These are phyloP conservation scores for Meiosimyza platycephala DNA, from an alignment of 2,888 invertebrate species.

Conservation along the genomic window DNA sequence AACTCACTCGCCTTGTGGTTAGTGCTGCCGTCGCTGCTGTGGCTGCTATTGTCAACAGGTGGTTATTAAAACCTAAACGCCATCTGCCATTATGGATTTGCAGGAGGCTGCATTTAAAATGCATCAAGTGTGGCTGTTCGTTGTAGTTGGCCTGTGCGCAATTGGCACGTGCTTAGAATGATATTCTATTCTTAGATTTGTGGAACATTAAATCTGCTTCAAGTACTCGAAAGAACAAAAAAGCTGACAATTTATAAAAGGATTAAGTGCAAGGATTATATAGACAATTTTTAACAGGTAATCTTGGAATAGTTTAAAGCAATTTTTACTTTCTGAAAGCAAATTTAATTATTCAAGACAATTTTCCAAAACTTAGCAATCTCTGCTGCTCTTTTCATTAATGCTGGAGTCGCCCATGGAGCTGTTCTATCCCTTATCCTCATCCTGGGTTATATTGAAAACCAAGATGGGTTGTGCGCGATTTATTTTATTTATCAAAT, in stretches of 20 bases:
- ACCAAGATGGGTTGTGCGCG: too few species aligned
- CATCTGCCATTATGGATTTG: constrained; percentile 20
- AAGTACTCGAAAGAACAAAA: not conserved
- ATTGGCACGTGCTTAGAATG: constrained; percentile 39
- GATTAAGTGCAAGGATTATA: not conserved
- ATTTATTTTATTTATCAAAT: too few species aligned
- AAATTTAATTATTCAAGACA: too few species aligned
- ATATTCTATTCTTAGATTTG: constrained; percentile 18
- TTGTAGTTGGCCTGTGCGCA: not conserved
- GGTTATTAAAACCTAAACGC: constrained; percentile 1
- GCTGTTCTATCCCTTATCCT: too few species aligned
- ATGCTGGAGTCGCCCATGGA: too few species aligned
- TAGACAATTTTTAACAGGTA: too few species aligned
- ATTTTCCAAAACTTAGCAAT: too few species aligned
- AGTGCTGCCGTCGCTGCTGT: not conserved
- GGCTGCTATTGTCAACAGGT: constrained; percentile 25
- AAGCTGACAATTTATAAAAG: constrained; percentile 21
- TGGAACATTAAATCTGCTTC: too few species aligned
- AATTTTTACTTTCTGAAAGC: too few species aligned
- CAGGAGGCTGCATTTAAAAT: constrained; percentile 31
- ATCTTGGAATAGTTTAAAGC: not conserved
- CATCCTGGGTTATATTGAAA: too few species aligned
- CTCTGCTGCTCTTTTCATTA: too few species aligned
- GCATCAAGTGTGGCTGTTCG: constrained; percentile 20
- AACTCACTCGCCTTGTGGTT: not conserved